These are phyloP conservation scores for Eubasilissa regina DNA, from an alignment of 1,140 invertebrate species.

Conservation along the genomic window DNA sequence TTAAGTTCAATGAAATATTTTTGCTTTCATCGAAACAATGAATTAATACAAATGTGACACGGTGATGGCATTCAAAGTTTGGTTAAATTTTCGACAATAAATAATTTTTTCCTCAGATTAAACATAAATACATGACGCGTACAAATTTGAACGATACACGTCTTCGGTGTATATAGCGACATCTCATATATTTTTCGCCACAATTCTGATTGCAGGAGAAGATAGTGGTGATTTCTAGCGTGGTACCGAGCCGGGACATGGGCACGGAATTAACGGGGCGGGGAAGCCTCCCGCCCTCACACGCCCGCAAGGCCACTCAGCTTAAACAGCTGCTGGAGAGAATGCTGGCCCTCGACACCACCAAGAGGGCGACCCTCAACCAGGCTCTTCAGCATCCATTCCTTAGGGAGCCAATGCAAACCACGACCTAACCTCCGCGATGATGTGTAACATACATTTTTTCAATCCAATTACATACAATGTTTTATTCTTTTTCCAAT, in stretches of 20 bases:
- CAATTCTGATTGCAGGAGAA: constrained; percentile 86
- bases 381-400: constrained; percentile 97
- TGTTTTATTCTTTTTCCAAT: background rate
- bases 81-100: no score
- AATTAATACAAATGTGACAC: no score
- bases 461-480: constrained; percentile 28
- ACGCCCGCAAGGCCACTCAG: constrained; percentile 91
- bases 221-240: constrained; percentile 93
- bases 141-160: no score
- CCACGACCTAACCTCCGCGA: constrained; percentile 26
- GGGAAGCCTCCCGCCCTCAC: constrained; percentile 85
- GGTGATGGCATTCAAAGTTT: no score
- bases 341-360: constrained; percentile 93
- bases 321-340: constrained; percentile 95
- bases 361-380: constrained; percentile 93
- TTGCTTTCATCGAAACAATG: no score
- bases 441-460: constrained; percentile 48
- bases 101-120: no score
- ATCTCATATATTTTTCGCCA: constrained; percentile 40
- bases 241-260: constrained; percentile 89
- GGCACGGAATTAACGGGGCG: constrained; percentile 89
- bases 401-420: constrained; percentile 91
- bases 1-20: no score
- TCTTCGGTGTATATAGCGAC: no score
- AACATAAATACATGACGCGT: no score